Conservation (phyloP, 2,888 invertebrate genomes). For the Cryptophagus acutangulus region DNA sequence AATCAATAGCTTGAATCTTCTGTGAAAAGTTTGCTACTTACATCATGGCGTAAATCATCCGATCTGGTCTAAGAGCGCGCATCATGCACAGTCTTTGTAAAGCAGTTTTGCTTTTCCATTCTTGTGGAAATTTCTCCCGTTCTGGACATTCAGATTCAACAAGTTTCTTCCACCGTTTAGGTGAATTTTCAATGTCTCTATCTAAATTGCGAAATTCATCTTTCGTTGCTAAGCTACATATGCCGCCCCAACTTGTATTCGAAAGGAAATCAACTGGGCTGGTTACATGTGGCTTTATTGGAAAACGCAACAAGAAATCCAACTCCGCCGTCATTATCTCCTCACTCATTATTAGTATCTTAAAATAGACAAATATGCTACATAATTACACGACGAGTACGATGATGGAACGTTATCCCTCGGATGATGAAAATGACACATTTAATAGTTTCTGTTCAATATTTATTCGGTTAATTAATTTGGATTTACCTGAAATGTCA, state of each 20-base stretch:
- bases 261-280: constrained; percentile 93
- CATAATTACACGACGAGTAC: neutral
- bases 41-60: constrained; percentile 94
- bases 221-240: constrained; percentile 82
- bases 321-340: constrained; percentile 81
- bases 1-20: neutral
- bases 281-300: constrained; percentile 85
- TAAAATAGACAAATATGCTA: constrained; percentile 21
- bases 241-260: constrained; percentile 91
- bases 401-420: too few species aligned
- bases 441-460: too few species aligned
- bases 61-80: constrained; percentile 86
- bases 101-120: constrained; percentile 95
- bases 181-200: constrained; percentile 90
- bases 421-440: too few species aligned
- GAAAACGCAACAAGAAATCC: constrained; percentile 90
- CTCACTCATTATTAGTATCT: constrained; percentile 83
- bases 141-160: constrained; percentile 94
- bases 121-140: constrained; percentile 94
- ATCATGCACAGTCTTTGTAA: constrained; percentile 94
- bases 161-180: constrained; percentile 96
- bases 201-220: constrained; percentile 93
- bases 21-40: constrained; percentile 50
- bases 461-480: too few species aligned
- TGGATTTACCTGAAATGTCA: constrained; percentile 81